Evolutionary conservation across 1,140 invertebrate genomes (phyloP).

Genomic region (Arctopsyche grandis): DNA sequence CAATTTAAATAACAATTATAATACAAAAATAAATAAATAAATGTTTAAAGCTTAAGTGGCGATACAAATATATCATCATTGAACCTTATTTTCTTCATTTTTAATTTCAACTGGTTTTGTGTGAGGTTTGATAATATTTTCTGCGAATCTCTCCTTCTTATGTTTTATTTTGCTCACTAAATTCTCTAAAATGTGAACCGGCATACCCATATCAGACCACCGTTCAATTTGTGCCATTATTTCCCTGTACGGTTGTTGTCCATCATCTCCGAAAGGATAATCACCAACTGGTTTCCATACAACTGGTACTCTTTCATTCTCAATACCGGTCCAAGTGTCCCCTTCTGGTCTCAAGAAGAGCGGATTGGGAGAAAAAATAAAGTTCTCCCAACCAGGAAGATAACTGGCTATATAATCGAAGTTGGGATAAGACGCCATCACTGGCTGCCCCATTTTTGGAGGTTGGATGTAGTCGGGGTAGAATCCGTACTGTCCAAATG

Average conservation of each 20-base stretch:
- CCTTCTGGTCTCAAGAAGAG: background rate
- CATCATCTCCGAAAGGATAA: constrained; percentile 12
- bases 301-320: background rate
- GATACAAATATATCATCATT: no score
- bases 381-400: constrained; percentile 1
- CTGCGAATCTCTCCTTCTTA: background rate
- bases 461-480: background rate
- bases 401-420: background rate
- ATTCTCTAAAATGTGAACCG: background rate
- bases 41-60: no score
- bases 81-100: no score
- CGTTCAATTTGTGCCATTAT: background rate
- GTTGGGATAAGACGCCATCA: constrained; percentile 4
- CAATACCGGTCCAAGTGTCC: background rate
- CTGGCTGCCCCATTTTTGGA: background rate
- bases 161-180: background rate
- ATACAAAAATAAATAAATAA: no score
- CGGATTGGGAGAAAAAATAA: background rate
- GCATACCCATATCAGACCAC: background rate
- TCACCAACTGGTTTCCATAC: constrained; percentile 4
- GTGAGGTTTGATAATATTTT: background rate
- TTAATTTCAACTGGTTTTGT: no score
- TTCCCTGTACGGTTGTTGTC: constrained; percentile 2
- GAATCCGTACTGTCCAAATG: constrained; percentile 5
- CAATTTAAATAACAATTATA: no score